Percentiles rank a stretch among this genome's conserved stretches.
phyloP scores from a whole-genome alignment of 2,113 vertebrate genomes.

The human (Homo sapiens) region DNA sequence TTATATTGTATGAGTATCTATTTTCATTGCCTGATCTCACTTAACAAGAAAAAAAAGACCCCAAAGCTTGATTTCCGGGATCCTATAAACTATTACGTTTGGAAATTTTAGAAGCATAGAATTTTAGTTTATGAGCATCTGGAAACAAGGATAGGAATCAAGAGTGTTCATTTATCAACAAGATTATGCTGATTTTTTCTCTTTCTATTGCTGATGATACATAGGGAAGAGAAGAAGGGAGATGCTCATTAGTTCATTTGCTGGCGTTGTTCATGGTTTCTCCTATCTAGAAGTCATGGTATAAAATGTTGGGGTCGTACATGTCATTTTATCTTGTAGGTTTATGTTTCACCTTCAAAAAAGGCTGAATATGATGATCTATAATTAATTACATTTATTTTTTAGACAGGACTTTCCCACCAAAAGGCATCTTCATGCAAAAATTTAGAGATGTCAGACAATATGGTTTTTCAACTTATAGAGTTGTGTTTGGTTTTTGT shows the following conservation, averaged over 20 bases:
- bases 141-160: not conserved
- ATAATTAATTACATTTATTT: not conserved
- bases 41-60: not conserved
- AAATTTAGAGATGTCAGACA: not conserved
- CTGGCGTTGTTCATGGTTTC: not conserved
- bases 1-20: not conserved
- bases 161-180: not conserved
- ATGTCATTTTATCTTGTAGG: not conserved
- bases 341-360: not conserved
- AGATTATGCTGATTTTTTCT: not conserved
- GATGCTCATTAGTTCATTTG: not conserved
- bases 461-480: not conserved
- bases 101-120: not conserved
- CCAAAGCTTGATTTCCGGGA: not conserved
- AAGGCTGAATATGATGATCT: not conserved
- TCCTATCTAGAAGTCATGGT: not conserved
- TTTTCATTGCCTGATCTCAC: not conserved
- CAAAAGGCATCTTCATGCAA: not conserved
- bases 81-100: not conserved
- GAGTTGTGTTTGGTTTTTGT: not conserved
- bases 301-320: not conserved
- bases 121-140: not conserved
- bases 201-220: not conserved
- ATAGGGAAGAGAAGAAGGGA: not conserved
- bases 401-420: not conserved